A percentile compares a stretch with the other conserved stretches of the same genome.
phyloP scores from a whole-genome alignment of 2,797 vertebrate genomes.

The Sebastes ruberrimus region DNA sequence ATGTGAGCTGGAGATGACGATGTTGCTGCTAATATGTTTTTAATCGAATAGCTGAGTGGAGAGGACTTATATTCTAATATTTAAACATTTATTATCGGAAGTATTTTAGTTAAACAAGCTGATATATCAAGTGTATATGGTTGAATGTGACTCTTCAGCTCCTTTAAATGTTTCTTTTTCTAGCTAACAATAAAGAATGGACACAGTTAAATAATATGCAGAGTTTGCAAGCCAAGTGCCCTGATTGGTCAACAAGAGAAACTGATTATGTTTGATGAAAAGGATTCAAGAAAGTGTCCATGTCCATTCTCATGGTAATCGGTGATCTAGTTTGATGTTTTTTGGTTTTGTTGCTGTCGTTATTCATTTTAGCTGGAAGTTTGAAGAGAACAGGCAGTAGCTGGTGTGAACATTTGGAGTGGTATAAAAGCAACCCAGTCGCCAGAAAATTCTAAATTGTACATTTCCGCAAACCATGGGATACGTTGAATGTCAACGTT shows the following conservation, averaged over 20 bases:
- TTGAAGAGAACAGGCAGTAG: neutral
- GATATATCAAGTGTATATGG: neutral
- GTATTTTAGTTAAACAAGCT: neutral
- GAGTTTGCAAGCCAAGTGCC: neutral
- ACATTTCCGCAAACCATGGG: too few species aligned
- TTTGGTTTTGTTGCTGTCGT: neutral
- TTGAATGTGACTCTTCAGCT: neutral
- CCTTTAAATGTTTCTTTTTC: neutral
- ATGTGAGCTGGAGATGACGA: neutral
- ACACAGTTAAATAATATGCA: neutral
- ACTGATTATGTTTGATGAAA: neutral
- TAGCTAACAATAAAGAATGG: neutral
- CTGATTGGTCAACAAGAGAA: neutral
- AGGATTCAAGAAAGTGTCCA: neutral
- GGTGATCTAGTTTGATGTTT: neutral
- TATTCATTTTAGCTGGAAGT: neutral
- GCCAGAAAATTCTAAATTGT: too few species aligned
- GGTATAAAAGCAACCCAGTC: neutral
- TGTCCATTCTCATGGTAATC: neutral
- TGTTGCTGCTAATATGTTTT: conserved; percentile 17
- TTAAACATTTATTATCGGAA: neutral
- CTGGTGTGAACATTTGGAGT: neutral
- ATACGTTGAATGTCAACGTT: too few species aligned
- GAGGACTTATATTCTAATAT: neutral
- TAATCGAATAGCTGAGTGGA: neutral